Base-by-base conservation (phyloP, 2,888 invertebrate genomes). In the Parelbella ahira region DNA sequence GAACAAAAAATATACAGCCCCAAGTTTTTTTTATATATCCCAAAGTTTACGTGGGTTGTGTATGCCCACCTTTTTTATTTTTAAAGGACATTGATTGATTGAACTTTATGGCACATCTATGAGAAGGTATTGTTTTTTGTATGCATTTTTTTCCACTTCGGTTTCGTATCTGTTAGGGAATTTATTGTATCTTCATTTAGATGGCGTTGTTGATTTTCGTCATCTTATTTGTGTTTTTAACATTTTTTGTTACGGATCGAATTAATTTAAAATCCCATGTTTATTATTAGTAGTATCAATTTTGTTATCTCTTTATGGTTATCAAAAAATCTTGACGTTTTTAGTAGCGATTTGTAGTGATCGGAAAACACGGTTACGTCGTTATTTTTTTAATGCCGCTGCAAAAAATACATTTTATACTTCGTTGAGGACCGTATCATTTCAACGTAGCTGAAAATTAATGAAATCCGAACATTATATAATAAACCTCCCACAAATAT, bases 71-170 rank as follows among this genome's bases (percentile, higher is more conserved):
- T 76, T 79, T 78, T 82, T 84, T 82, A 77, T 74, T 78, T 76
- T 52, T 73, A 74, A 73, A 71, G 73, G 86, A 83, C 86, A 77
- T 84, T 86, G 86, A 86, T 86, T 83, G 84, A 86, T 86, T 80
- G 80, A 74, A 75, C 84, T 75, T 82, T 81, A 79, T 78, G 70
- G 72, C 64, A 68, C 59, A 67, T 68, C 79, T 82, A 78, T 83
- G 80, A 75, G 82, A 75, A 80, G 75, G 69, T 60, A 76, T 77
- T 77, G 75, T 79, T 80, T 82, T 83, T 83, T 82, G 63, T 63
- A 8, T 44, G 47, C 48, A 48, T 45, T 60, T 67, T 70, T 72
- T 72, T 68, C 45, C 45, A 51, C 56, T 63, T 58, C 50, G 56
- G 50, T 62, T 71, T 60, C 37, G 49, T 61, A 63, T 59, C 49